Evolutionary conservation across 2,113 vertebrate genomes (phyloP).

Genomic region (Passerina amoena): DNA sequence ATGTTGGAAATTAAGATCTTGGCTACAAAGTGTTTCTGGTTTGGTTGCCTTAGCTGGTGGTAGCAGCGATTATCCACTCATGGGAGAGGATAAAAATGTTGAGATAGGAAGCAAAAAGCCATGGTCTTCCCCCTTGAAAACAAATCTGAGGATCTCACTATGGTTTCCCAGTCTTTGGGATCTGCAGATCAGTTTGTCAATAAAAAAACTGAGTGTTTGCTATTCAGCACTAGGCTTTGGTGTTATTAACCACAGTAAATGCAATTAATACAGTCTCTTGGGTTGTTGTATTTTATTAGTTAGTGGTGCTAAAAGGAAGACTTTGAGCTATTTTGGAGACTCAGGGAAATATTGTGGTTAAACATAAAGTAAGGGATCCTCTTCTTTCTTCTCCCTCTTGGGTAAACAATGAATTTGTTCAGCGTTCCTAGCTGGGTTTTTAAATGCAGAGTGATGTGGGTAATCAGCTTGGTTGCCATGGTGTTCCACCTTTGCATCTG

Average conservation of each 20-base stretch:
- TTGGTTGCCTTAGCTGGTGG: background rate
- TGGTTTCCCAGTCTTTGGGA: background rate
- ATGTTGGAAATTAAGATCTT: background rate
- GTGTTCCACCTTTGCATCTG: background rate
- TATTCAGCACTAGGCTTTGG: background rate
- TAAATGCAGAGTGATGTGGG: background rate
- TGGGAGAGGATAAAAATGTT: background rate
- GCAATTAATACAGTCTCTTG: background rate
- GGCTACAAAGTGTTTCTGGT: background rate
- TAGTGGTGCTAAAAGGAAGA: background rate
- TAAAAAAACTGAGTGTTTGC: background rate
- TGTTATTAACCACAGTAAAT: background rate
- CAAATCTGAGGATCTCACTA: background rate
- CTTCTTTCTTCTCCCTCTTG: background rate
- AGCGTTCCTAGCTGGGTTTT: background rate
- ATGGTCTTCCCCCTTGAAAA: background rate
- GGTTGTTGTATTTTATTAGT: background rate
- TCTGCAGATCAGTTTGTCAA: background rate
- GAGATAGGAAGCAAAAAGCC: background rate
- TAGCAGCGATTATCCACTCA: background rate
- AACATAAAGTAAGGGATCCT: background rate
- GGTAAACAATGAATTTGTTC: background rate
- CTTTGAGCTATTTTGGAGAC: background rate
- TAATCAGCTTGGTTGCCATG: constrained; percentile 45
- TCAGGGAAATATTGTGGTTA: background rate